Conservation (phyloP, 2,113 vertebrate genomes). For the Puntigrus tetrazona region DNA sequence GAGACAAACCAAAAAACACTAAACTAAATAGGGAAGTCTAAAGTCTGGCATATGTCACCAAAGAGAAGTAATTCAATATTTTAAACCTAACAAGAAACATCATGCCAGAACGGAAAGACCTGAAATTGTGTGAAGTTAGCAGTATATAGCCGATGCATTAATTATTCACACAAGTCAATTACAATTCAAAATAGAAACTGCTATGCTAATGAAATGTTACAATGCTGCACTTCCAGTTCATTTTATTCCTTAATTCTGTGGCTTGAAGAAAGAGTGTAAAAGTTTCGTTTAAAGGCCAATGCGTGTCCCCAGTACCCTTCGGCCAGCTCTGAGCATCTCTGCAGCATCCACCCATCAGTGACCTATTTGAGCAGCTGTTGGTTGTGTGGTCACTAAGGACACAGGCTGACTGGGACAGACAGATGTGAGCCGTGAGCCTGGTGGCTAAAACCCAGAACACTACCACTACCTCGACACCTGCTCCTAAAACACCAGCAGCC, state of each 20-base stretch:
- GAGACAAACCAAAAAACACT: too few species aligned
- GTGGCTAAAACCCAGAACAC: conserved; percentile 34
- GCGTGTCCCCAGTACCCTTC: conserved; percentile 22
- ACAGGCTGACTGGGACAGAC: conserved; percentile 49
- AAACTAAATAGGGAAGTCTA: too few species aligned
- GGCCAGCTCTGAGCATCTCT: conserved; percentile 24
- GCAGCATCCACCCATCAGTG: conserved; percentile 45
- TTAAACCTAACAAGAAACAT: not conserved
- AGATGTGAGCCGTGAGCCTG: conserved; percentile 48
- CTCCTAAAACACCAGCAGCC: conserved; percentile 30
- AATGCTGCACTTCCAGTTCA: not conserved
- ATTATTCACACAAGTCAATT: not conserved
- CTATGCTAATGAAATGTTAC: not conserved
- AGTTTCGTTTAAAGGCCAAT: conserved; percentile 41
- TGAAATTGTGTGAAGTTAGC: not conserved
- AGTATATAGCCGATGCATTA: not conserved
- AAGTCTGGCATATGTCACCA: too few species aligned
- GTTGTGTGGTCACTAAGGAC: conserved; percentile 45
- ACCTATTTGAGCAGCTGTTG: conserved; percentile 60
- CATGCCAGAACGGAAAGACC: not conserved
- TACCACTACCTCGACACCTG: conserved; percentile 27
- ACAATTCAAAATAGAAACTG: not conserved
- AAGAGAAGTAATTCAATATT: not conserved
- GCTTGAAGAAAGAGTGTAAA: conserved; percentile 5
- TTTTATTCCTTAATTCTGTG: not conserved